A percentile compares a stretch with the other conserved stretches of the same genome.
Conservation (phyloP, 2,797 vertebrate species). For the Micromesistius poutassou region DNA sequence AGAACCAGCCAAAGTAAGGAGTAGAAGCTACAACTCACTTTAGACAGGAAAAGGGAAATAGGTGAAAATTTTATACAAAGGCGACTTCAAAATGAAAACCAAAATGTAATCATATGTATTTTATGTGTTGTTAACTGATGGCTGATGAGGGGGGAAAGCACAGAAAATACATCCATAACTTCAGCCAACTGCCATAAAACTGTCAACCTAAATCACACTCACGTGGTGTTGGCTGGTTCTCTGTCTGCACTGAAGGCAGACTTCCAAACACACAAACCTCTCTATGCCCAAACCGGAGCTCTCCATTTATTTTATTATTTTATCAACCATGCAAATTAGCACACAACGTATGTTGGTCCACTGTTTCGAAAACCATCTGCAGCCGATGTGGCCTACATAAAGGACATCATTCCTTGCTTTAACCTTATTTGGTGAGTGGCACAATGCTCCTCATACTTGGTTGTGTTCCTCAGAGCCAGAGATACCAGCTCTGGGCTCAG, state of each 20-base stretch:
- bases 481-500: conserved; percentile 54
- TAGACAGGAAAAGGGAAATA: conserved; percentile 74
- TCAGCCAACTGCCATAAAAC: conserved; percentile 72
- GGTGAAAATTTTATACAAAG: conserved; percentile 79
- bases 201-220: conserved; percentile 78
- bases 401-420: neutral
- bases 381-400: conserved; percentile 25
- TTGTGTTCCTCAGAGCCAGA: conserved; percentile 58
- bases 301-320: too few relatives aligned
- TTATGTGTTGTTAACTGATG: conserved; percentile 82
- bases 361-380: neutral
- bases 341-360: neutral
- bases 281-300: neutral
- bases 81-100: conserved; percentile 76
- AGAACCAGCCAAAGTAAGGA: conserved; percentile 59
- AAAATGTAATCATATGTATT: conserved; percentile 77
- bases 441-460: conserved; percentile 49
- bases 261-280: conserved; percentile 21
- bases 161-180: conserved; percentile 79
- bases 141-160: conserved; percentile 65
- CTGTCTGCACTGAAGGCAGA: conserved; percentile 31
- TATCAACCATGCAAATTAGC: neutral
- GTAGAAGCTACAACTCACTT: conserved; percentile 71
- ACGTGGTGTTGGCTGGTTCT: conserved; percentile 65
- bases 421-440: conserved; percentile 39